Conservation (phyloP, 2,888 invertebrate species). For the Siphlonurus alternatus region DNA sequence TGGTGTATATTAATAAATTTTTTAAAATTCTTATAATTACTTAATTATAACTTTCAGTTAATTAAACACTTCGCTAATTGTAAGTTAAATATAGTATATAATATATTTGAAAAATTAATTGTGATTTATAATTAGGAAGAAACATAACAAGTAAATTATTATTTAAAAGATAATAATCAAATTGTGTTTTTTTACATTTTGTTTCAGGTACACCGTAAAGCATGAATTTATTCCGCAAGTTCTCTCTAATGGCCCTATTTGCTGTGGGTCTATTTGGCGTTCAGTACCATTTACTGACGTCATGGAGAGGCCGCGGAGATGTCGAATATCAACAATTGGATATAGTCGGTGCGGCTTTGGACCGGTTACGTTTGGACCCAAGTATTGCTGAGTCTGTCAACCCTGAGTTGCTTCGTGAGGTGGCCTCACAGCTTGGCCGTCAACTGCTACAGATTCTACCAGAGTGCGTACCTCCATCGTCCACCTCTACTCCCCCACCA, state of each 20-base stretch:
- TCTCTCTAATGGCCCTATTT: not conserved
- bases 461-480: not conserved
- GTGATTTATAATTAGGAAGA: too few species aligned
- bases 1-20: too few species aligned
- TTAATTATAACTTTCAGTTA: too few species aligned
- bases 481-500: not conserved
- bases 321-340: not conserved
- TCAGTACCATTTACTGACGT: not conserved
- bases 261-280: not conserved
- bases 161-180: too few species aligned
- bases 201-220: not conserved
- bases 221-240: conserved; percentile 2
- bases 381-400: not conserved
- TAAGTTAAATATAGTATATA: too few species aligned
- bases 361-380: not conserved
- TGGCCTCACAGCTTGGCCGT: not conserved
- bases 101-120: too few species aligned
- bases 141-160: too few species aligned
- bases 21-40: too few species aligned
- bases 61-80: too few species aligned
- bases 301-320: not conserved
- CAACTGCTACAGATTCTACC: not conserved
- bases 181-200: not conserved
- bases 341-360: not conserved
- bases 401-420: not conserved